phyloP scores from a whole-genome alignment of 1,140 invertebrate species.

The Lucilia sericata region DNA sequence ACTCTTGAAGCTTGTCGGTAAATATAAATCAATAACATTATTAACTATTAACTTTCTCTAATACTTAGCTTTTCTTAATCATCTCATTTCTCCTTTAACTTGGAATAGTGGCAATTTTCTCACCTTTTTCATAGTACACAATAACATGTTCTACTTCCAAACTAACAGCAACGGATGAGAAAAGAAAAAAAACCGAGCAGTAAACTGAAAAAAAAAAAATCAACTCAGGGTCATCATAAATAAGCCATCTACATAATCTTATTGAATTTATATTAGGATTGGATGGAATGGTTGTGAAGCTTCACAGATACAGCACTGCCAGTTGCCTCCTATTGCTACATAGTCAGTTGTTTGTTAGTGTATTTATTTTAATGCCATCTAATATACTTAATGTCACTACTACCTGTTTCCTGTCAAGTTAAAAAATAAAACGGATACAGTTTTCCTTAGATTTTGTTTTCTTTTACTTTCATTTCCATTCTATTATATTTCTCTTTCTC shows the following conservation, averaged over 20 bases:
- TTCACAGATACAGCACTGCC: background rate
- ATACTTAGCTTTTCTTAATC: no score
- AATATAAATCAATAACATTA: no score
- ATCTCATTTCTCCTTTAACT: no score
- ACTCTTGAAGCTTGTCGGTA: no score
- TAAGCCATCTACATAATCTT: conserved; percentile 40
- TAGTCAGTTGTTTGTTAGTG: background rate
- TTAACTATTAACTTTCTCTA: no score
- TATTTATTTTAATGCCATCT: conserved; percentile 26
- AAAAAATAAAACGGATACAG: conserved; percentile 30
- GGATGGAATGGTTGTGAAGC: background rate
- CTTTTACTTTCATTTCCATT: background rate
- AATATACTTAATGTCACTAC: conserved; percentile 44
- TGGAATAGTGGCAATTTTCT: no score
- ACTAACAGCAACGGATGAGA: no score
- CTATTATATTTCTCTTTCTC: background rate
- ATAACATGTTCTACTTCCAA: no score
- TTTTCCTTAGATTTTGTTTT: conserved; percentile 22
- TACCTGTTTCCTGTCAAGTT: conserved; percentile 36
- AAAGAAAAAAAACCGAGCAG: background rate
- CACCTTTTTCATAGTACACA: no score
- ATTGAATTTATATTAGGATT: conserved; percentile 32
- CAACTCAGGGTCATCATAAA: conserved; percentile 39
- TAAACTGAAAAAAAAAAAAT: background rate
- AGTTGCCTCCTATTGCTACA: background rate